phyloP scores from a whole-genome alignment of 2,888 invertebrate genomes.

The Cordilura impudica region DNA sequence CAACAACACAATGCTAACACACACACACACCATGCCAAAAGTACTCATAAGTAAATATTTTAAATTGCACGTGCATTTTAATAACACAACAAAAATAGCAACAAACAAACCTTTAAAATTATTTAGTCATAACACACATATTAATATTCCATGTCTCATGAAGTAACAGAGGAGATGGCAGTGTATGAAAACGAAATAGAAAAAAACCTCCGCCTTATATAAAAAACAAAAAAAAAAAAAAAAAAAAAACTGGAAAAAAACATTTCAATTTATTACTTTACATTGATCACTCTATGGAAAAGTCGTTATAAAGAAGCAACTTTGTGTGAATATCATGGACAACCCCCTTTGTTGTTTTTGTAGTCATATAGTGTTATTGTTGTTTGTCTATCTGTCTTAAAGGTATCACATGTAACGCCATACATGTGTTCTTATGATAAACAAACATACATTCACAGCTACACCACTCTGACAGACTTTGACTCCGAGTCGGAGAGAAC shows the following conservation, averaged over 20 bases:
- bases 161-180: background rate
- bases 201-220: conserved; percentile 34
- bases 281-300: conserved; percentile 41
- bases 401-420: conserved; percentile 53
- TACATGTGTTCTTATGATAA: conserved; percentile 9
- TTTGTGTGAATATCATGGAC: background rate
- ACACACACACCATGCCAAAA: background rate
- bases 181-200: background rate
- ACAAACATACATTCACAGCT: background rate
- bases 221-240: no score
- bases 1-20: background rate
- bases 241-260: conserved; percentile 16
- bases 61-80: background rate
- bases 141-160: background rate
- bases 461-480: background rate
- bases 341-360: background rate
- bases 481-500: background rate
- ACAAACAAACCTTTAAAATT: background rate
- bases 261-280: conserved; percentile 50
- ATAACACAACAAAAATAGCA: no score
- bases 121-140: background rate
- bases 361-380: background rate
- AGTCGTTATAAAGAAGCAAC: conserved; percentile 33
- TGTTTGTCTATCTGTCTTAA: conserved; percentile 30
- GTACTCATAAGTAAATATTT: background rate